Evolutionary conservation across 2,888 invertebrate species (phyloP), one percentile per base, ranked within the genome.

Genomic region (Volucella zonaria): DNA sequence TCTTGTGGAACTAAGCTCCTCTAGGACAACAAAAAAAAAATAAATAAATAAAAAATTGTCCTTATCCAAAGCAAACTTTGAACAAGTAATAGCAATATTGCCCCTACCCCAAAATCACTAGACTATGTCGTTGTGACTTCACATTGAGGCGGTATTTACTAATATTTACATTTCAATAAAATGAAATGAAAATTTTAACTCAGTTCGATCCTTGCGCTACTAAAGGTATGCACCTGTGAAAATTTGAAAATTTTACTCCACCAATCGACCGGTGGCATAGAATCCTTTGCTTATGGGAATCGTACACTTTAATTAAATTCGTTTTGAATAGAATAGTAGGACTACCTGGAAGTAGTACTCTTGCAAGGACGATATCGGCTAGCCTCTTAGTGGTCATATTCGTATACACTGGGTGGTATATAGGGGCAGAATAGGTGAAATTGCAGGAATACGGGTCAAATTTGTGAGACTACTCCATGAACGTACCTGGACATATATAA

Each of bases 221-320:
- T 40, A 14, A n/a, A 47, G 49, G 42, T 71, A 49, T 66, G 56
- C 31, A 43, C 73, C 58, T 70, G 81, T 45, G 51, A 75, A 70
- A 62, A 51, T 18, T 68, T 56, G 18, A 23, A 23, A 23, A 31
- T 31, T 31, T 31, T 31, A 31, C 31, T 1, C 31, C 31, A 31
- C 31, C 31, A 31, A 31, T 0, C 6, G 4, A 31, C 31, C 14
- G 40, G 40, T 18, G 15, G 12, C 2, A 42, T 51, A 47, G 54
- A 58, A 4, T 64, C 40, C 66, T 47, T 81, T 68, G 64, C 52
- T 67, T 62, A 70, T 42, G 42, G 67, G 73, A 85, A 62, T 79
- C 64, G 51, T 80, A 54, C 67, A 68, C 68, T 85, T 85, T 85
- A 85, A 85, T 85, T 85, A 81, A 85, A 85, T 85, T 80, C 58